Evolutionary conservation across 2,888 invertebrate genomes (phyloP), one percentile per base, ranked within the genome.

Genomic region (Mesoligia furuncula): DNA sequence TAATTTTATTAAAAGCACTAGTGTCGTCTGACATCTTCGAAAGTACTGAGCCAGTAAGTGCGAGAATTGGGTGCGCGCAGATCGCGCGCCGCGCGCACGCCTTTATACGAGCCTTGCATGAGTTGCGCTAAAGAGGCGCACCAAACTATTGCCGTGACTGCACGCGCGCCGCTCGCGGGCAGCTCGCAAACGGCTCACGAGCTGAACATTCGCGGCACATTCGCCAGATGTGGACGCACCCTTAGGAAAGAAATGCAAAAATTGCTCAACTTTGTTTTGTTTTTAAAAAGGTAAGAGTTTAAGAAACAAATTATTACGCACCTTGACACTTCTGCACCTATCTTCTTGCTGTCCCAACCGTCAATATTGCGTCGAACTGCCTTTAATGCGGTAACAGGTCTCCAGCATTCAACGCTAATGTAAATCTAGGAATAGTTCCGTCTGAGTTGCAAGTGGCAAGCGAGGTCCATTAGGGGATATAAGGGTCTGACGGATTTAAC

Each of bases 401-500:
- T 72, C 61, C 39, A 72, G 65, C 68, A 72, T 68, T 79, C 84
- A 73, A 80, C 57, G 36, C 64, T 74, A 72, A 80, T 77, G 80
- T 69, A 80, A 77, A 84, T 64, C 74, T 74, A 75, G 62, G 31
- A 80, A 84, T 77, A 77, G 73, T 31, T 69, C 36, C 42, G 71
- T 61, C 65, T 61, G 31, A 36, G 24, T 54, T 31, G 51, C 20
- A 72, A 68, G 17, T 72, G 70, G 59, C 45, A 72, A 42, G 69
- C 54, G 45, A 31, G 15, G 31, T 15, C 64, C 57, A 68, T 79
- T 76, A 70, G 31, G 27, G 27, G 31, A 61, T 64, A 69, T 54
- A n/a, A 74, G 54, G 59, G 67, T 67, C n/a, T 74, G 70, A 59
- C 36, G 45, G 51, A 6, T 8, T 57, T 31, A 62, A 45, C n/a